A percentile compares a stretch with the other conserved stretches of the same genome.
Conservation (phyloP, 2,888 invertebrate genomes). For the Ochropacha duplaris region DNA sequence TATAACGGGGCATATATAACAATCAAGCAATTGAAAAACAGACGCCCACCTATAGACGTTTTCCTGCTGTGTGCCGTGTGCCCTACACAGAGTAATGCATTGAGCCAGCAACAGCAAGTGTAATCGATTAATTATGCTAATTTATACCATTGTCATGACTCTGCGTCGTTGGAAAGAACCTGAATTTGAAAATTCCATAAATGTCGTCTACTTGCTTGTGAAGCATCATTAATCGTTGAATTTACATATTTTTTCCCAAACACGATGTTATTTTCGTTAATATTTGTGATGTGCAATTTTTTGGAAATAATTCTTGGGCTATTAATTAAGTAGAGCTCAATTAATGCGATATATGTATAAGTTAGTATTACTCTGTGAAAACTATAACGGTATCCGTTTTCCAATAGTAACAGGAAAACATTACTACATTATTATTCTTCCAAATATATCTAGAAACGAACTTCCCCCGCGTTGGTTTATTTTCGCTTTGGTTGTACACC, state of each 20-base stretch:
- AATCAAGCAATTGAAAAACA: slow-evolving; percentile 61
- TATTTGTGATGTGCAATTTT: background rate
- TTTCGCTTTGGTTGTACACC: slow-evolving; percentile 57
- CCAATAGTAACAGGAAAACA: slow-evolving; percentile 46
- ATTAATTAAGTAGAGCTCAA: background rate
- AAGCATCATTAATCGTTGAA: background rate
- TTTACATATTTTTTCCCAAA: background rate
- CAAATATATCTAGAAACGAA: slow-evolving; percentile 65
- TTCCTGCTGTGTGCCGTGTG: slow-evolving; percentile 12
- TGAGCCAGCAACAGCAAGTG: slow-evolving; percentile 12
- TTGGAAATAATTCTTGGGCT: background rate
- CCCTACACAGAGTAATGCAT: slow-evolving; percentile 12
- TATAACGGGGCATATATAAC: slow-evolving; percentile 66
- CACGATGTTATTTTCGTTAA: background rate
- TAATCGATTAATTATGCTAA: slow-evolving; percentile 15
- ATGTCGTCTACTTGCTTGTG: background rate
- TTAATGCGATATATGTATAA: background rate
- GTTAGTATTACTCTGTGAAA: background rate
- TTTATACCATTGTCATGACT: slow-evolving; percentile 23
- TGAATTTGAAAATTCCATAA: slow-evolving; percentile 4
- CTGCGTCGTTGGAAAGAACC: slow-evolving; percentile 13
- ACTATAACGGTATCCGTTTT: slow-evolving; percentile 6
- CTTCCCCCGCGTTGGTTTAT: slow-evolving; percentile 76
- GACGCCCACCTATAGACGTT: slow-evolving; percentile 42
- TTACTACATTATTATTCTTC: slow-evolving; percentile 40